These are phyloP conservation scores for Sphecodes monilicornis DNA, from an alignment of 2,888 invertebrate species.

Conservation along the genomic window DNA sequence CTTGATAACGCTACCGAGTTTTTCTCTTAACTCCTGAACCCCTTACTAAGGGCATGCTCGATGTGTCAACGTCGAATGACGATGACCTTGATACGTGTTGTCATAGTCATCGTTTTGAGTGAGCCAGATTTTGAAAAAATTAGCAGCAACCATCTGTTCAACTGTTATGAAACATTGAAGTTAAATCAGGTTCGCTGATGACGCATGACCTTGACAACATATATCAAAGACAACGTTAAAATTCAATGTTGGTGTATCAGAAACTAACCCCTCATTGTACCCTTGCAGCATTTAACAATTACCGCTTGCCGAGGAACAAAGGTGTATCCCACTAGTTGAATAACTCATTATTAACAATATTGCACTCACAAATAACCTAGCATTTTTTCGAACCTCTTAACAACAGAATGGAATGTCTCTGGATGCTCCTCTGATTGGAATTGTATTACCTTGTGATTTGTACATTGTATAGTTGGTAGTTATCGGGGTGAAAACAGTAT, in stretches of 20 bases:
- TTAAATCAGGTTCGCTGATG: not conserved
- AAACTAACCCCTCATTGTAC: not conserved
- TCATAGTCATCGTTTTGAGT: not conserved
- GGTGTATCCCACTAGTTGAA: not conserved
- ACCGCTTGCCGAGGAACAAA: not conserved
- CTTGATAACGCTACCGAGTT: constrained; percentile 1
- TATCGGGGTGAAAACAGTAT: not conserved
- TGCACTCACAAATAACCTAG: not conserved
- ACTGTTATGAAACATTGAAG: not conserved
- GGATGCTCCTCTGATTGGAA: not conserved
- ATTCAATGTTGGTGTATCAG: not conserved
- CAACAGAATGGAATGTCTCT: not conserved
- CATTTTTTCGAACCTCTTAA: not conserved
- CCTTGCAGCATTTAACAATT: constrained; percentile 13
- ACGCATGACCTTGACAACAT: not conserved
- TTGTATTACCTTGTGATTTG: not conserved
- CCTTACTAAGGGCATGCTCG: not conserved
- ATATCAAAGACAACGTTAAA: not conserved
- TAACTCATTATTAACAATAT: not conserved
- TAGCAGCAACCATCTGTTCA: not conserved
- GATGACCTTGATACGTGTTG: not conserved
- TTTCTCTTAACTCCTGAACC: not conserved
- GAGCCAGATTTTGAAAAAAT: not conserved
- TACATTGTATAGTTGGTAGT: constrained; percentile 12
- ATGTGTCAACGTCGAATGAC: not conserved